phyloP scores from a whole-genome alignment of 2,888 invertebrate genomes.

The Ornithoptera priamus region DNA sequence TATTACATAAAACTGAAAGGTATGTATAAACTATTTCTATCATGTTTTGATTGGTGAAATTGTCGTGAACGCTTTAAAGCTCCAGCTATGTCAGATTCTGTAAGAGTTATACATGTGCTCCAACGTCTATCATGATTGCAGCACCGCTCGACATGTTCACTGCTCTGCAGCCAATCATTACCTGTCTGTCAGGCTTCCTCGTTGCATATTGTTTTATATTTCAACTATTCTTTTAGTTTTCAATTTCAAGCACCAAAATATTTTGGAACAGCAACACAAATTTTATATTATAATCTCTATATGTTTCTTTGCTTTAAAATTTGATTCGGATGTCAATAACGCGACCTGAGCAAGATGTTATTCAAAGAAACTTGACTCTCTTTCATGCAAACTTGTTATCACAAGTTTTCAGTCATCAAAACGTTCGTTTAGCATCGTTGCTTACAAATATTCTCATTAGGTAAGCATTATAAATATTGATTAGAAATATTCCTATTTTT shows the following conservation, averaged over 20 bases:
- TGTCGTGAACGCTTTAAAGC: not conserved
- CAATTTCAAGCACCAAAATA: not conserved
- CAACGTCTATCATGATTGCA: not conserved
- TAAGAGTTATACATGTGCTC: conserved; percentile 1
- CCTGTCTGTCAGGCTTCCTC: not conserved
- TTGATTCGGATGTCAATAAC: too few relatives aligned
- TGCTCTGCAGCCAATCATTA: not conserved
- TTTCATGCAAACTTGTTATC: too few relatives aligned
- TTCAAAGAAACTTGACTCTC: too few relatives aligned
- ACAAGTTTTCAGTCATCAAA: too few relatives aligned
- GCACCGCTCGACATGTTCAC: conserved; percentile 1
- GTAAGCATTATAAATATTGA: not conserved
- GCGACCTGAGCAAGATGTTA: too few relatives aligned
- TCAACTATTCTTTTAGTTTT: not conserved
- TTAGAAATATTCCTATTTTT: not conserved
- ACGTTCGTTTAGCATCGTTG: too few relatives aligned
- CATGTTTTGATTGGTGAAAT: not conserved
- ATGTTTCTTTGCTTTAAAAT: too few relatives aligned
- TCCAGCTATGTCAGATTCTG: not conserved
- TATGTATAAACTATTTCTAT: too few relatives aligned
- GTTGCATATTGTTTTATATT: not conserved
- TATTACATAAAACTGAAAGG: too few relatives aligned
- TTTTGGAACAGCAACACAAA: not conserved
- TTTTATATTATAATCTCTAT: not conserved
- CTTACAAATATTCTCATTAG: not conserved